Conservation (phyloP, 2,797 vertebrate genomes). For the Thaleichthys pacificus region DNA sequence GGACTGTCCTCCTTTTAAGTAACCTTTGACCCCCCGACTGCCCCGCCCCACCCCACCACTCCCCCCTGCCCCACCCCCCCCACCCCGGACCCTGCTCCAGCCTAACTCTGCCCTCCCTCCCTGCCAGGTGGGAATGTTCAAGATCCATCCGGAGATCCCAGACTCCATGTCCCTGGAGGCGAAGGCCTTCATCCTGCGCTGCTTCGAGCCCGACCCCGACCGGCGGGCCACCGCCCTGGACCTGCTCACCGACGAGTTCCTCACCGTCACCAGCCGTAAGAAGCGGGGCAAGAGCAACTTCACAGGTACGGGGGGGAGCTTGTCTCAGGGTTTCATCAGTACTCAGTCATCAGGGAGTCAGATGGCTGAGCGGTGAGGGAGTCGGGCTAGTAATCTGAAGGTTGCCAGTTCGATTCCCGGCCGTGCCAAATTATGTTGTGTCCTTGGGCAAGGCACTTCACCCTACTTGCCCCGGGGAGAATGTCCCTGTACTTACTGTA, state of each 20-base stretch:
- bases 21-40: not conserved
- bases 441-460: too few relatives aligned
- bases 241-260: constrained; percentile 93
- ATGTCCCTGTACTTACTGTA: too few relatives aligned
- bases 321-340: too few relatives aligned
- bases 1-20: not conserved
- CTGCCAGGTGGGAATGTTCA: constrained; percentile 96
- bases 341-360: too few relatives aligned
- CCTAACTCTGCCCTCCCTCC: not conserved
- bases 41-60: not conserved
- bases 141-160: constrained; percentile 98
- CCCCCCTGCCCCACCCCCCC: not conserved
- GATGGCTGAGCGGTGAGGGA: too few relatives aligned
- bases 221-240: constrained; percentile 88
- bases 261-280: constrained; percentile 96
- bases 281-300: constrained; percentile 85
- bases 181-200: constrained; percentile 93
- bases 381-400: too few relatives aligned
- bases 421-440: too few relatives aligned
- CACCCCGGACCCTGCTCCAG: not conserved
- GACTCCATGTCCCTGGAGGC: constrained; percentile 96
- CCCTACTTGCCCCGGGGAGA: too few relatives aligned
- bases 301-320: constrained; percentile 69
- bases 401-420: too few relatives aligned
- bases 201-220: constrained; percentile 96